phyloP scores from a whole-genome alignment of 1,140 invertebrate species.

The Venturia canescens region DNA sequence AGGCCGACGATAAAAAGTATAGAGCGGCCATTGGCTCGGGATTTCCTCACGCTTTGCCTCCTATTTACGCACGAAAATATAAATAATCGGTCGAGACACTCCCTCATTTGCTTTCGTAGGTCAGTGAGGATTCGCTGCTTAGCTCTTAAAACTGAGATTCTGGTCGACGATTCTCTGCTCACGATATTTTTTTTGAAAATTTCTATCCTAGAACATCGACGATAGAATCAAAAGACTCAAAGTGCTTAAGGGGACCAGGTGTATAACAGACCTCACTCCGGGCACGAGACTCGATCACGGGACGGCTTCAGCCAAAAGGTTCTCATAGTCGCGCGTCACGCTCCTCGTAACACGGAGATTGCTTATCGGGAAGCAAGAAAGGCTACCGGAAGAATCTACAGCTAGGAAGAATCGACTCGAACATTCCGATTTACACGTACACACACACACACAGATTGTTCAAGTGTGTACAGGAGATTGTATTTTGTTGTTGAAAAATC shows the following conservation, averaged over 20 bases:
- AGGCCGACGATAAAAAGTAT: too few relatives aligned
- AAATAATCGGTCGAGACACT: too few relatives aligned
- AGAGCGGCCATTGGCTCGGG: too few relatives aligned
- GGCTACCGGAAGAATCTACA: conserved; percentile 47
- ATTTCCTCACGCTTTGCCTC: too few relatives aligned
- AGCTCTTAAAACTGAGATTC: too few relatives aligned
- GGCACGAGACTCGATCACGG: conserved; percentile 59
- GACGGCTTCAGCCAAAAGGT: conserved; percentile 46
- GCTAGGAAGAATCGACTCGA: conserved; percentile 5
- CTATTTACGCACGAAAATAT: too few relatives aligned
- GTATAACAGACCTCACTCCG: conserved; percentile 21
- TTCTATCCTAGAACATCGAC: background rate
- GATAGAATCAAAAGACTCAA: background rate
- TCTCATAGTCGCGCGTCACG: conserved; percentile 65
- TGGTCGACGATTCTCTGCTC: background rate
- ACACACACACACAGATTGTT: background rate
- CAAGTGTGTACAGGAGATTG: background rate
- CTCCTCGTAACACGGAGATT: conserved; percentile 57
- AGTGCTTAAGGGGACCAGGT: background rate
- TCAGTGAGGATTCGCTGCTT: too few relatives aligned
- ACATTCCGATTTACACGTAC: conserved; percentile 27
- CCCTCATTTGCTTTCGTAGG: too few relatives aligned
- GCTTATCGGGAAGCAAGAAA: conserved; percentile 55
- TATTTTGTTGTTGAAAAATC: background rate
- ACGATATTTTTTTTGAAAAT: background rate